phyloP scores from a whole-genome alignment of 2,113 vertebrate genomes.

The Ptilonorhynchus violaceus region DNA sequence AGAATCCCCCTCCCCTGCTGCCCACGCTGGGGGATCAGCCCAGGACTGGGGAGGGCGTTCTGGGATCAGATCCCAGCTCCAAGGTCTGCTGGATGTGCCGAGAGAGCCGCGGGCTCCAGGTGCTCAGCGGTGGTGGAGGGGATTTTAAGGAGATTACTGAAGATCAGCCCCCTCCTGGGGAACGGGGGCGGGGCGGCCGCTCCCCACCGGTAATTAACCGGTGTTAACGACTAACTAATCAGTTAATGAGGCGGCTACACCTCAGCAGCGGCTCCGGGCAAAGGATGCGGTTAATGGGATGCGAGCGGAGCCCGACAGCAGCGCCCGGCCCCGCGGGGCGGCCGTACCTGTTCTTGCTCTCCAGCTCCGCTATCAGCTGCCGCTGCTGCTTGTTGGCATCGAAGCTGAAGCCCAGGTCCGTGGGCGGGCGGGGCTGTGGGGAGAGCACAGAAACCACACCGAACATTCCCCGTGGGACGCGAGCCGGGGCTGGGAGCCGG shows the following conservation, averaged over 20 bases:
- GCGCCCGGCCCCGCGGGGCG: neutral
- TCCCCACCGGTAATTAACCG: neutral
- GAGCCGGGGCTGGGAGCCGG: no score
- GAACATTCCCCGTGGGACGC: no score
- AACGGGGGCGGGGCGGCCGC: neutral
- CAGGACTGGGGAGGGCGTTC: fast-evolving
- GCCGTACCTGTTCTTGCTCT: slow-evolving; percentile 92
- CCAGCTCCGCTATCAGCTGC: slow-evolving; percentile 95
- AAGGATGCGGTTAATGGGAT: fast-evolving
- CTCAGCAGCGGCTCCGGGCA: neutral
- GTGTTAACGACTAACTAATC: neutral
- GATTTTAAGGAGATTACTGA: neutral
- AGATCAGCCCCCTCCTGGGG: neutral
- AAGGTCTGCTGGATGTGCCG: neutral
- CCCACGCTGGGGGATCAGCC: neutral
- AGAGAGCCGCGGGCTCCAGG: fast-evolving
- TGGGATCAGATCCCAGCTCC: neutral
- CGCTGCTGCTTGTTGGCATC: slow-evolving; percentile 95
- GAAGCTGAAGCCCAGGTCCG: slow-evolving; percentile 88
- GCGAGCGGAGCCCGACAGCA: neutral
- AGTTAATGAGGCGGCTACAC: neutral
- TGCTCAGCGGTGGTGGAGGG: fast-evolving
- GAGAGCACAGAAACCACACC: neutral
- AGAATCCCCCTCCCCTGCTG: neutral
- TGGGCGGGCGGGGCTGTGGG: slow-evolving; percentile 83